These are phyloP conservation scores for Riparia riparia DNA, from an alignment of 2,113 vertebrate species.

Conservation along the genomic window DNA sequence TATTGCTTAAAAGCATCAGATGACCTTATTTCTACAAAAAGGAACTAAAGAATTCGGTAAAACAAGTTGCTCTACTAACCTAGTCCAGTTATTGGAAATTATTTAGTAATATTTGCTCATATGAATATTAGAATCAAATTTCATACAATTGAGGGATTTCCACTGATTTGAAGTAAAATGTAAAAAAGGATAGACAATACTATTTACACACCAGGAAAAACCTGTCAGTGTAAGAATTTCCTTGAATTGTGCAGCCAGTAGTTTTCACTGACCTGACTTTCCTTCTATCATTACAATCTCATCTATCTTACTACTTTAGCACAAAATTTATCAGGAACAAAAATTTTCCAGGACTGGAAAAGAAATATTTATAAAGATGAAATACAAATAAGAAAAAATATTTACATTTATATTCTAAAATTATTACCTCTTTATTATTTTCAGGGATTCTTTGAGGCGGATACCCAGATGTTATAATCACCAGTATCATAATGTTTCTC, in stretches of 20 bases:
- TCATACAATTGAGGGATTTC: neutral
- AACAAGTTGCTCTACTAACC: neutral
- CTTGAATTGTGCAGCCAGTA: neutral
- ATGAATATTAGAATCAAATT: neutral
- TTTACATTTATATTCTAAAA: neutral
- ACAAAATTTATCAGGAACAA: neutral
- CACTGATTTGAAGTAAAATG: neutral
- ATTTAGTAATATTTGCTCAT: neutral
- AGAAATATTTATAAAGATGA: neutral
- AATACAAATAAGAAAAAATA: neutral
- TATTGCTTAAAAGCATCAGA: neutral
- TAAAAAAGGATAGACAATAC: neutral
- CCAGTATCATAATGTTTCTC: neutral
- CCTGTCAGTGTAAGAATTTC: neutral
- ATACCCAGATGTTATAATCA: neutral
- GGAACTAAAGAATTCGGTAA: neutral
- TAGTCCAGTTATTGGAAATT: neutral
- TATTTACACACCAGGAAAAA: neutral
- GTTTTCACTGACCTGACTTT: neutral
- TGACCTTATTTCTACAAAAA: neutral
- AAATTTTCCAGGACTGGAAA: neutral
- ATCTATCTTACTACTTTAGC: neutral
- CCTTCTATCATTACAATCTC: neutral
- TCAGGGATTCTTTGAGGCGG: neutral
- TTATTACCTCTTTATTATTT: neutral